Evolutionary conservation across 1,140 invertebrate species (phyloP).

Genomic region (Cotesia typhae): DNA sequence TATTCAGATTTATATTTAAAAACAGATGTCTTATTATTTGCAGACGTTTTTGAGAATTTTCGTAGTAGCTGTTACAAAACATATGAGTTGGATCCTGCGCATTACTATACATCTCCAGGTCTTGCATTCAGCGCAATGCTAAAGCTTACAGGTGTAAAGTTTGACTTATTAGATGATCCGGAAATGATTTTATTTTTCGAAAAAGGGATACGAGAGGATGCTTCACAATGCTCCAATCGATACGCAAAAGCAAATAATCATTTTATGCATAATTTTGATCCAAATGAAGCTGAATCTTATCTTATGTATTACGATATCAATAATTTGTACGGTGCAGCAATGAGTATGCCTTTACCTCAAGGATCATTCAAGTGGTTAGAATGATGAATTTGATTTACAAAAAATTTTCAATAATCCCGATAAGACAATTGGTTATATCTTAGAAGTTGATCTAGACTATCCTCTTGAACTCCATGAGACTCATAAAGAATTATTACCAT

Average conservation of each 20-base stretch:
- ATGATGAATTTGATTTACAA: not conserved
- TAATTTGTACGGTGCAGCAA: not conserved
- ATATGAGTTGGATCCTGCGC: conserved; percentile 51
- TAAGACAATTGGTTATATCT: not conserved
- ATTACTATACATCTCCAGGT: conserved; percentile 56
- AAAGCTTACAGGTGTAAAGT: no score
- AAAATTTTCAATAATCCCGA: not conserved
- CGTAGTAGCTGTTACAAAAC: conserved; percentile 42
- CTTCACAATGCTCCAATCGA: not conserved
- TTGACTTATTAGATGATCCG: no score
- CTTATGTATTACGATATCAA: conserved; percentile 22
- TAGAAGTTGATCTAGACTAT: conserved; percentile 1
- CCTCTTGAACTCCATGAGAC: not conserved
- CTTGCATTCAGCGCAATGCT: conserved; percentile 60
- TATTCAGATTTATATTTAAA: no score
- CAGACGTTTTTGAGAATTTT: conserved; percentile 66
- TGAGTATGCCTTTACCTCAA: not conserved
- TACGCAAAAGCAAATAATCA: not conserved
- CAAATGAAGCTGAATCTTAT: no score
- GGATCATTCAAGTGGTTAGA: not conserved
- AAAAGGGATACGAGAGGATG: not conserved
- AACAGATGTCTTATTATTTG: conserved; percentile 41
- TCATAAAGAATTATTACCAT: not conserved
- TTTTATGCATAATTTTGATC: not conserved
- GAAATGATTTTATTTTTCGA: not conserved